Conservation (phyloP, 2,797 vertebrate species). For the Argya squamiceps region DNA sequence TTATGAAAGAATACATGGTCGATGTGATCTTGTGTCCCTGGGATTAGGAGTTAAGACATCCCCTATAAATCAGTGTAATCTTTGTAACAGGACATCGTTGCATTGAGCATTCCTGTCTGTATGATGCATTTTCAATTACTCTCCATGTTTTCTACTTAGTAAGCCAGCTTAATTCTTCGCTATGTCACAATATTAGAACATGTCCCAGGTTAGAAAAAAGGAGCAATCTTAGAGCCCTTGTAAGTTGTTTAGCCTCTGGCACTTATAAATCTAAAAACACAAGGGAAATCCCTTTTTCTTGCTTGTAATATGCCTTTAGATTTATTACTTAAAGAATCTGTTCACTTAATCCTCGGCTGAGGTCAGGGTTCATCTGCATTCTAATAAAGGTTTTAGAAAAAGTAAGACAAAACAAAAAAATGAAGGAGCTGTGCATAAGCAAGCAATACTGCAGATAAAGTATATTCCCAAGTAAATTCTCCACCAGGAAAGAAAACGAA, state of each 20-base stretch:
- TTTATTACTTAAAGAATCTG: conserved; percentile 84
- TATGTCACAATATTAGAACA: conserved; percentile 83
- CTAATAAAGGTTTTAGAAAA: conserved; percentile 75
- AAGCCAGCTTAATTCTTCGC: conserved; percentile 84
- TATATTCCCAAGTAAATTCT: conserved; percentile 65
- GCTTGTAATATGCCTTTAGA: conserved; percentile 85
- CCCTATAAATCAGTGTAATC: conserved; percentile 81
- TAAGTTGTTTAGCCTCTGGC: conserved; percentile 86
- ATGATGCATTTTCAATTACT: conserved; percentile 84
- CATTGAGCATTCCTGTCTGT: conserved; percentile 71
- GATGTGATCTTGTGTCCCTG: conserved; percentile 50
- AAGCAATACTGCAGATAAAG: conserved; percentile 52
- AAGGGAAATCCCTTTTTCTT: conserved; percentile 82
- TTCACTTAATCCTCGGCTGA: conserved; percentile 78
- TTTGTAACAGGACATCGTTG: conserved; percentile 70
- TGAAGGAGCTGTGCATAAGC: conserved; percentile 51
- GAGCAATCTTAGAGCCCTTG: conserved; percentile 82
- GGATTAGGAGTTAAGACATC: conserved; percentile 80
- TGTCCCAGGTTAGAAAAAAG: conserved; percentile 77
- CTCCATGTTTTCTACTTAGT: conserved; percentile 83
- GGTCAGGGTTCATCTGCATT: conserved; percentile 78
- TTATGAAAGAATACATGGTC: conserved; percentile 69
- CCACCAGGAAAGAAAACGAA: conserved; percentile 48
- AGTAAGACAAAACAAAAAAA: conserved; percentile 65
- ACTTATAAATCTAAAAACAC: conserved; percentile 84